Evolutionary conservation across 2,797 vertebrate genomes (phyloP).

Genomic region (Phrynocephalus vlangalii): DNA sequence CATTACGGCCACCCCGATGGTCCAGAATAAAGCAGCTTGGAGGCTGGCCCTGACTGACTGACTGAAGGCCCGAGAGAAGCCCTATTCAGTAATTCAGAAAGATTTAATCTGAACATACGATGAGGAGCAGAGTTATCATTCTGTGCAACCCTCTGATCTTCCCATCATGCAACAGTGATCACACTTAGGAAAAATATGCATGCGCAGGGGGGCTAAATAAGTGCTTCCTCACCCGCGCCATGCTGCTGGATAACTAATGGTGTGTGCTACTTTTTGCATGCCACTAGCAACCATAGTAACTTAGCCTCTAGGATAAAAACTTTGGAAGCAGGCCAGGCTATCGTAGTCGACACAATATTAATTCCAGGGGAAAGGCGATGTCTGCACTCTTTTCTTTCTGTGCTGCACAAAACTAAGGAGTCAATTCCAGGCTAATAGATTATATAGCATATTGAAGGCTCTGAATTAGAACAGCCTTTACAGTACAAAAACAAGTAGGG

Average conservation of each 20-base stretch:
- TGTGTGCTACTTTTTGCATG: not conserved
- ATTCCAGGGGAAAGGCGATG: not conserved
- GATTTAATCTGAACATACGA: too few species aligned
- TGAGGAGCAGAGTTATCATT: too few species aligned
- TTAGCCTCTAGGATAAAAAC: not conserved
- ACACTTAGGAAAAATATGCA: too few species aligned
- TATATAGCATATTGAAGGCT: not conserved
- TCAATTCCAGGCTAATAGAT: not conserved
- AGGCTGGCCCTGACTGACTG: too few species aligned
- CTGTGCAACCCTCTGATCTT: not conserved
- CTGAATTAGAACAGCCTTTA: not conserved
- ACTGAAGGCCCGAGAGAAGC: too few species aligned
- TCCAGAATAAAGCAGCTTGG: too few species aligned
- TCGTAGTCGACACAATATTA: constrained; percentile 1
- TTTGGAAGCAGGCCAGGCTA: not conserved
- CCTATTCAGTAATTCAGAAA: too few species aligned
- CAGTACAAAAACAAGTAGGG: not conserved
- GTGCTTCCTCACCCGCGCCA: not conserved
- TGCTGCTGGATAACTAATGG: constrained; percentile 7
- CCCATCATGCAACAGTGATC: not conserved
- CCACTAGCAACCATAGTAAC: constrained; percentile 13
- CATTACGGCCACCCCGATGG: too few species aligned
- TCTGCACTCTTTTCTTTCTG: not conserved
- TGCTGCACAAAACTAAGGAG: not conserved
- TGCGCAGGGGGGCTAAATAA: not conserved